Evolutionary conservation across 2,797 vertebrate genomes (phyloP).

Genomic region (Chromis chromis): DNA sequence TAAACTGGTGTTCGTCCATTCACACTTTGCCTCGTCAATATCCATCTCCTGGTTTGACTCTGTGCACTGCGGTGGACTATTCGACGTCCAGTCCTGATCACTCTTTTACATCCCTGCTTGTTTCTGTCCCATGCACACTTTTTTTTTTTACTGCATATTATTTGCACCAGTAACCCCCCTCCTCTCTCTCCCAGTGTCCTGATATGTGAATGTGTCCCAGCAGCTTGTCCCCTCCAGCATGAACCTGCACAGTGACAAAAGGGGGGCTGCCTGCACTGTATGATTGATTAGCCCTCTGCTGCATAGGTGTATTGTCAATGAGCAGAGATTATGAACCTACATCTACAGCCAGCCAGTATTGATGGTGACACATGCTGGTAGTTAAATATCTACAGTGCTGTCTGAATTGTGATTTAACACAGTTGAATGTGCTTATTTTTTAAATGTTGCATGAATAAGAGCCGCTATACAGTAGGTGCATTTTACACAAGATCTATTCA

Average conservation of each 20-base stretch:
- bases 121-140: conserved; percentile 67
- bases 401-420: conserved; percentile 11
- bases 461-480: background rate
- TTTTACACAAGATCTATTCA: background rate
- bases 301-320: conserved; percentile 60
- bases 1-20: conserved; percentile 52
- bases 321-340: conserved; percentile 34
- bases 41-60: conserved; percentile 41
- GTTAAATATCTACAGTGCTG: background rate
- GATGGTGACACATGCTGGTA: background rate
- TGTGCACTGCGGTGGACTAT: conserved; percentile 65
- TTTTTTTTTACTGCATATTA: conserved; percentile 1
- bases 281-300: conserved; percentile 68
- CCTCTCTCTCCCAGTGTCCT: conserved; percentile 1
- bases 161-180: conserved; percentile 24
- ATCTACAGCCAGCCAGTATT: conserved; percentile 4
- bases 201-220: conserved; percentile 20
- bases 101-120: background rate
- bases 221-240: conserved; percentile 25
- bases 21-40: conserved; percentile 64
- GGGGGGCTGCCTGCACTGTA: conserved; percentile 41
- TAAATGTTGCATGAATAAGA: too few relatives aligned
- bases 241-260: conserved; percentile 55
- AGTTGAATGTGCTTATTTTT: background rate
- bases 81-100: conserved; percentile 46